Evolutionary conservation across 2,113 vertebrate species (phyloP).

Genomic region (Halichoerus grypus): DNA sequence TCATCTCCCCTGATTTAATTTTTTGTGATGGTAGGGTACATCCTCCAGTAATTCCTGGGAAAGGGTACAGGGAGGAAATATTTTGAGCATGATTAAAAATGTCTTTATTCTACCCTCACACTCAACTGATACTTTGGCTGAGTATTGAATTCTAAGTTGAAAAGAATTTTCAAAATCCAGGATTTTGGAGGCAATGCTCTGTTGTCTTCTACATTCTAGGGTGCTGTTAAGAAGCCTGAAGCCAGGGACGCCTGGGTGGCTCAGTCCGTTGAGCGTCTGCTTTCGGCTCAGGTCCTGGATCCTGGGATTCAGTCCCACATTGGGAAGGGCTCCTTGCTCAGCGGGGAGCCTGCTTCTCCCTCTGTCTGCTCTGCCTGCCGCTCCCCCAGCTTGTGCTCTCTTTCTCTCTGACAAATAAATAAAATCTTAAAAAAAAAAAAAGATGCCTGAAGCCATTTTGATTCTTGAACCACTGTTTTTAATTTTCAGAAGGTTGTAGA

Average conservation of each 20-base stretch:
- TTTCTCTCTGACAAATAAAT: no score
- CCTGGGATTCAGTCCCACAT: no score
- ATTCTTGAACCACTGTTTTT: not conserved
- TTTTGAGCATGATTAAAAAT: not conserved
- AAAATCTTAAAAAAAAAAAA: no score
- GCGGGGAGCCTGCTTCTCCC: no score
- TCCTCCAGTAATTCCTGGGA: not conserved
- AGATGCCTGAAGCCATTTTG: not conserved
- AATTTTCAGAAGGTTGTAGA: not conserved
- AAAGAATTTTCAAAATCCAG: not conserved
- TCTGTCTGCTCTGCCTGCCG: no score
- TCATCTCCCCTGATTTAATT: not conserved
- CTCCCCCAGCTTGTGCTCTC: no score
- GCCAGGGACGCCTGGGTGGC: not conserved
- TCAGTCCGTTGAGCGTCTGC: no score
- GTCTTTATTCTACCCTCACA: not conserved
- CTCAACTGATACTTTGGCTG: not conserved
- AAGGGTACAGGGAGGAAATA: not conserved
- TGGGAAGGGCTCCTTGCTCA: no score
- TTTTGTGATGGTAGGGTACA: not conserved
- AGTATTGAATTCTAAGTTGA: not conserved
- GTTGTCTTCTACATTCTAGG: not conserved
- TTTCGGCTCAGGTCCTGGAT: no score
- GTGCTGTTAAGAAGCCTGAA: not conserved
- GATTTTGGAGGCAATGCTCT: not conserved